Conservation (phyloP, 2,797 vertebrate genomes). For the Phyllotis vaccarum region DNA sequence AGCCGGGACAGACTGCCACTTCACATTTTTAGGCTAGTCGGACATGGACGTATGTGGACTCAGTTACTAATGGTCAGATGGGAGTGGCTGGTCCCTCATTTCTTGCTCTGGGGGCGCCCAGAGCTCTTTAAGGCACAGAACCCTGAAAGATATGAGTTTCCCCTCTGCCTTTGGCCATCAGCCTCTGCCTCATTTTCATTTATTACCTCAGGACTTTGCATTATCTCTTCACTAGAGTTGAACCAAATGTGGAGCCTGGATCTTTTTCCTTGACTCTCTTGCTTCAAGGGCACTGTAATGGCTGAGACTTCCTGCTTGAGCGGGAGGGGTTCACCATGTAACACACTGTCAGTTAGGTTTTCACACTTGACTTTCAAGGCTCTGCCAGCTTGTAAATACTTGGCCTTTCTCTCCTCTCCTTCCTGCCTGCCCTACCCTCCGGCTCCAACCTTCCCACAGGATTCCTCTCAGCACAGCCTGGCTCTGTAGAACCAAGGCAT, state of each 20-base stretch:
- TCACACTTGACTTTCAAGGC: neutral
- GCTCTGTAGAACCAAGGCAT: neutral
- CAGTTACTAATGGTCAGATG: neutral
- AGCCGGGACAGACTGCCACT: fast-evolving
- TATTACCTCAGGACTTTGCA: neutral
- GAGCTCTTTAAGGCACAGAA: neutral
- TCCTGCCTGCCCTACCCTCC: neutral
- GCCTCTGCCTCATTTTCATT: neutral
- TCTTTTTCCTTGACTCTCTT: neutral
- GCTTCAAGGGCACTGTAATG: neutral
- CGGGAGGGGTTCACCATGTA: neutral
- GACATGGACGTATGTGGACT: neutral
- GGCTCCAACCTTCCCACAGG: neutral
- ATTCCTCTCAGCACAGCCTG: neutral
- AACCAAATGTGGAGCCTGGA: neutral
- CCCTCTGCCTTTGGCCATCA: neutral
- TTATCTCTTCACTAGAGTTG: neutral
- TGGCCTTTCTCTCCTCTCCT: neutral
- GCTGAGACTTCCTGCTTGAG: neutral
- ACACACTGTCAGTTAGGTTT: neutral
- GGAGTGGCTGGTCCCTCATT: neutral
- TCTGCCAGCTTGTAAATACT: neutral
- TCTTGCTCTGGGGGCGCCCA: no score
- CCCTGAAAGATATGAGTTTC: neutral
- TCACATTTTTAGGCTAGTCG: neutral